Evolutionary conservation across 1,140 invertebrate species (phyloP).

Genomic region (Trachymyrmex septentrionalis): DNA sequence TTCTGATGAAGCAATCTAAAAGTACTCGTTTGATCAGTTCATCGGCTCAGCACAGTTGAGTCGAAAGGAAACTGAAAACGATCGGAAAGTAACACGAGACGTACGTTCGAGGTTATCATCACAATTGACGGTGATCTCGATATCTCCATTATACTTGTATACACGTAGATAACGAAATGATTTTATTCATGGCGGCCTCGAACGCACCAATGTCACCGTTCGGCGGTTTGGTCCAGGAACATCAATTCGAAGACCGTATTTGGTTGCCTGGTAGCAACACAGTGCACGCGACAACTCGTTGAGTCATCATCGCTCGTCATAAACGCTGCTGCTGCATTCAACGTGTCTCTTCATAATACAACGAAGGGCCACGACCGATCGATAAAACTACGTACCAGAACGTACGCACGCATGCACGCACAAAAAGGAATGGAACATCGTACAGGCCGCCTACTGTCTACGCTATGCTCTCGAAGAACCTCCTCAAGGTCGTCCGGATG

Average conservation of each 20-base stretch:
- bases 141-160: neutral
- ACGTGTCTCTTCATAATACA: conserved; percentile 17
- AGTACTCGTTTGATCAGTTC: neutral
- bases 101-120: neutral
- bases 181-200: conserved; percentile 16
- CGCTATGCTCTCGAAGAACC: conserved; percentile 24
- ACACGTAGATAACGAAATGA: conserved; percentile 41
- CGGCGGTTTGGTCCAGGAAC: conserved; percentile 39
- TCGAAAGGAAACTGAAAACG: conserved; percentile 27
- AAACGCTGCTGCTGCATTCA: conserved; percentile 42
- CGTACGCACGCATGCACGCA: conserved; percentile 34
- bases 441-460: conserved; percentile 16
- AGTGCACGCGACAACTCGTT: conserved; percentile 42
- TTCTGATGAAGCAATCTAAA: neutral
- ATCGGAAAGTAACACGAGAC: neutral
- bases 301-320: conserved; percentile 61
- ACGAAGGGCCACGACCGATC: conserved; percentile 46
- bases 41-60: neutral
- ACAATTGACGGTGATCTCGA: neutral
- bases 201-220: conserved; percentile 41
- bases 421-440: conserved; percentile 15
- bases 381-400: conserved; percentile 44
- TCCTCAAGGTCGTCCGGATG: conserved; percentile 51
- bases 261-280: conserved; percentile 46
- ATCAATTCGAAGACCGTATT: conserved; percentile 54